Evolutionary conservation across 2,797 vertebrate genomes (phyloP).

Genomic region (Morus bassanus): DNA sequence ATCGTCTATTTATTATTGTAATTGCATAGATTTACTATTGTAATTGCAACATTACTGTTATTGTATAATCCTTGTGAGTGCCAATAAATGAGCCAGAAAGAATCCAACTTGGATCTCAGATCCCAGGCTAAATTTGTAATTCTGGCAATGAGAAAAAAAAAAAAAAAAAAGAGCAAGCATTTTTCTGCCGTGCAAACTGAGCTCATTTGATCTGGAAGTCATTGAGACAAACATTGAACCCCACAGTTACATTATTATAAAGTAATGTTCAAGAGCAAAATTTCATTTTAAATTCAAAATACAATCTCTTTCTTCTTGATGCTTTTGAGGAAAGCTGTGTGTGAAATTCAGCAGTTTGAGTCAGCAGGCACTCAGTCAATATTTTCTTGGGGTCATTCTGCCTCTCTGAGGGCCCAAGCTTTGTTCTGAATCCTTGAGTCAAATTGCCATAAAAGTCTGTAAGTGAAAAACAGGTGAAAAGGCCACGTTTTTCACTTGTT

Average conservation of each 20-base stretch:
- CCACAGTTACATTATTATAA: neutral
- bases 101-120: neutral
- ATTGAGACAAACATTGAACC: neutral
- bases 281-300: conserved; percentile 41
- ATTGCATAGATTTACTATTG: conserved; percentile 41
- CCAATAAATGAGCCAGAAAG: conserved; percentile 27
- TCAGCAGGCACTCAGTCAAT: conserved; percentile 47
- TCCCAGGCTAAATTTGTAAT: conserved; percentile 9
- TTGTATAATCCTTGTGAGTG: neutral
- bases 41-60: conserved; percentile 45
- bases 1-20: conserved; percentile 10
- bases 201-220: conserved; percentile 14
- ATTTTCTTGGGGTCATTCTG: conserved; percentile 49
- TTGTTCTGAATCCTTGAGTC: neutral
- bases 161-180: neutral
- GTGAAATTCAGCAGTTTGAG: conserved; percentile 20
- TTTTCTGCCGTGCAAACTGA: neutral
- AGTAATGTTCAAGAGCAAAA: conserved; percentile 17
- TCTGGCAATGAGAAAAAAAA: neutral
- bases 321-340: conserved; percentile 24
- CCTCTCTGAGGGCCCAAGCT: neutral
- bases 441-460: neutral
- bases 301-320: conserved; percentile 18
- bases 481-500: neutral
- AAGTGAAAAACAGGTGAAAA: neutral